phyloP scores from a whole-genome alignment of 2,113 vertebrate species.

The Pteropus alecto region DNA sequence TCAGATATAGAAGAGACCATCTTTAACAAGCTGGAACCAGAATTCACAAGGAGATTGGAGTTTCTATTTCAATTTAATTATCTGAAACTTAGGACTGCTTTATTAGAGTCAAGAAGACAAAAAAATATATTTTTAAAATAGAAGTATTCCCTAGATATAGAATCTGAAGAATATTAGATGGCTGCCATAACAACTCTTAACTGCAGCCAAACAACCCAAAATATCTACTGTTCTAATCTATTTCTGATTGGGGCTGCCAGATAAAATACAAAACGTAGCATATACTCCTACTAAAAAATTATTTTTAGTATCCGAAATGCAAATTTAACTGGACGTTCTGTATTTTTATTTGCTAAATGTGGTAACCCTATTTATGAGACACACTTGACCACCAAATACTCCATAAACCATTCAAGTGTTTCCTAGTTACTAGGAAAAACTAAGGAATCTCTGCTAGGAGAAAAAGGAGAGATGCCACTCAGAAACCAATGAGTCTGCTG shows the following conservation, averaged over 20 bases:
- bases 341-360: slow-evolving; percentile 21
- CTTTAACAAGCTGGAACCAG: slow-evolving; percentile 12
- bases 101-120: slow-evolving; percentile 32
- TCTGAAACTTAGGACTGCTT: slow-evolving; percentile 43
- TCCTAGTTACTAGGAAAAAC: neutral
- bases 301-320: slow-evolving; percentile 17
- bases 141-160: neutral
- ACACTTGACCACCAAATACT: neutral
- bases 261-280: slow-evolving; percentile 6
- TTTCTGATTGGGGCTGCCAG: neutral
- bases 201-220: neutral
- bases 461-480: neutral
- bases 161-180: neutral
- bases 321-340: neutral
- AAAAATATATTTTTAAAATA: neutral
- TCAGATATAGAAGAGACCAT: neutral
- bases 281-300: neutral
- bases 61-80: slow-evolving; percentile 63
- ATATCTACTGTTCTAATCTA: neutral
- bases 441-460: neutral
- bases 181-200: neutral
- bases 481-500: neutral
- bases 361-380: neutral
- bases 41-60: slow-evolving; percentile 55
- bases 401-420: neutral